Percentiles rank a stretch among this genome's conserved stretches.
Conservation (phyloP, 1,140 invertebrate species). For the Drosophila mauritiana region DNA sequence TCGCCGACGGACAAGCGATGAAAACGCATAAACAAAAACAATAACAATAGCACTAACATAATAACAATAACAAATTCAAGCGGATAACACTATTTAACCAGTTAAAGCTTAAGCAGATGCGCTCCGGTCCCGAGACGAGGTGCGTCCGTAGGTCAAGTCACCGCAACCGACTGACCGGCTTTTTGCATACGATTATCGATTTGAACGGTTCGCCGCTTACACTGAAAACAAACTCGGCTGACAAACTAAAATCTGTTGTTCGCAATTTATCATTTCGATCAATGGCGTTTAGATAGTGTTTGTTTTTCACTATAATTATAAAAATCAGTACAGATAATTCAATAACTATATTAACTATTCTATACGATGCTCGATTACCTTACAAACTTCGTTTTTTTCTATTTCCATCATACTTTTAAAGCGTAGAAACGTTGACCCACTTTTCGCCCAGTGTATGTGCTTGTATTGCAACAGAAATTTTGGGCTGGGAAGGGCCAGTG, state of each 20-base stretch:
- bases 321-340: no score
- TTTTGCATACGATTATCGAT: constrained; percentile 81
- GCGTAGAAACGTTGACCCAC: no score
- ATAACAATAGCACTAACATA: constrained; percentile 45
- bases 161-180: constrained; percentile 60
- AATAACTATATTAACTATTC: no score
- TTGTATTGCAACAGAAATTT: constrained; percentile 59
- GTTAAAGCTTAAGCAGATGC: constrained; percentile 49
- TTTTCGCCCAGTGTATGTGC: constrained; percentile 8
- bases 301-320: no score
- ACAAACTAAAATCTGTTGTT: no score
- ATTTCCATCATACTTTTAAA: no score
- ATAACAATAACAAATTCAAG: constrained; percentile 27
- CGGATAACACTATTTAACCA: constrained; percentile 33
- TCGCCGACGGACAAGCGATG: constrained; percentile 13
- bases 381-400: no score
- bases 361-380: no score
- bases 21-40: constrained; percentile 19
- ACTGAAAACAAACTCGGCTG: constrained; percentile 3
- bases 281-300: no score
- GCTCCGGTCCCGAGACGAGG: constrained; percentile 6
- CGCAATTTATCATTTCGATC: no score
- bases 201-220: constrained; percentile 41
- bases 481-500: constrained; percentile 17
- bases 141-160: constrained; percentile 38